These are phyloP conservation scores for Toxotes chatareus DNA, from an alignment of 2,113 vertebrate species.

Conservation along the genomic window DNA sequence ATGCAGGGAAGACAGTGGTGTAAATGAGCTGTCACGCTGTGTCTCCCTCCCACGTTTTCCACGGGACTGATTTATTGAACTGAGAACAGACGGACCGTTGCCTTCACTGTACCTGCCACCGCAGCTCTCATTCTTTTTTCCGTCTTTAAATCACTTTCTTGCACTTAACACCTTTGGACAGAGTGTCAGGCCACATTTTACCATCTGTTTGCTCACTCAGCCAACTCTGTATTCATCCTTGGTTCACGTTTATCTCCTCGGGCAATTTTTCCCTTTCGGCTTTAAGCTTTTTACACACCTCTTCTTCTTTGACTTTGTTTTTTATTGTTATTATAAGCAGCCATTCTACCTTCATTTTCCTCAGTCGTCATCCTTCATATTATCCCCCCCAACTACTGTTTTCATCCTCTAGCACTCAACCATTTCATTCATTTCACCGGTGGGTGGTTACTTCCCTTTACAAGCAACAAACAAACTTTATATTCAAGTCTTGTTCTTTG, in stretches of 20 bases:
- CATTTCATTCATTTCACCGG: neutral
- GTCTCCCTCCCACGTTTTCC: neutral
- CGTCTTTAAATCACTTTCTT: constrained; percentile 15
- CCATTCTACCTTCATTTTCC: constrained; percentile 2
- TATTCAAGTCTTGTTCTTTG: constrained; percentile 2
- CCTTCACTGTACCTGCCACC: neutral
- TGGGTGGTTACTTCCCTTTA: neutral
- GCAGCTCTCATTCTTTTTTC: neutral
- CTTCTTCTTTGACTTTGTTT: neutral
- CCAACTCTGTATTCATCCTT: neutral
- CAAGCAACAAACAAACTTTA: neutral
- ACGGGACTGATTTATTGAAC: neutral
- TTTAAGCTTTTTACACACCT: neutral
- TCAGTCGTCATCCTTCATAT: too few species aligned
- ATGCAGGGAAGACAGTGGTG: neutral
- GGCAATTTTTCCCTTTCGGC: neutral
- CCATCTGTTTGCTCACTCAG: neutral
- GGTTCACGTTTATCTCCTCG: neutral
- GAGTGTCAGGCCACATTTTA: neutral
- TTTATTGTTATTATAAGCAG: neutral
- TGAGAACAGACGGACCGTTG: neutral
- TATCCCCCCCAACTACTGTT: neutral
- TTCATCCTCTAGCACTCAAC: neutral
- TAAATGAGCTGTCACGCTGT: constrained; percentile 8
- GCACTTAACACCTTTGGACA: neutral